Evolutionary conservation across 2,888 invertebrate species (phyloP).

Genomic region (Glyphotaelius pellucidus): DNA sequence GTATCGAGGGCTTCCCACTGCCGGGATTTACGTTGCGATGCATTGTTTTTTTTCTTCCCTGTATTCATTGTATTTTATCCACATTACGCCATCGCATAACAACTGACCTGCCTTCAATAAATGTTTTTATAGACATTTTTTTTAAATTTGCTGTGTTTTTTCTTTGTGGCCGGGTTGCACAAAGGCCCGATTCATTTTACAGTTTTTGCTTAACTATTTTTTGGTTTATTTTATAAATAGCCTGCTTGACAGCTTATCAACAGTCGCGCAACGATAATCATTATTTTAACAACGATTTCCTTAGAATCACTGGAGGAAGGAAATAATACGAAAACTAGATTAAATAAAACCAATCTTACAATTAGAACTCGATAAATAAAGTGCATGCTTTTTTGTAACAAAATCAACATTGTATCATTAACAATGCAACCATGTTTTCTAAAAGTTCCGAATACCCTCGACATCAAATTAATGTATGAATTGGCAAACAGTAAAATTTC

Average conservation of each 20-base stretch:
- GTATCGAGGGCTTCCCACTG: not conserved
- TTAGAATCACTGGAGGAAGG: not conserved
- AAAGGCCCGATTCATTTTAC: conserved; percentile 10
- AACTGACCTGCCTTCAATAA: conserved; percentile 16
- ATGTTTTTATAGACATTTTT: not conserved
- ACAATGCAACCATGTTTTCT: not conserved
- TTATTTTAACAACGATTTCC: not conserved
- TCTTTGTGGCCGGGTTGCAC: not conserved
- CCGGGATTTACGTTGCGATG: not conserved
- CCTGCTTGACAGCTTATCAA: not conserved
- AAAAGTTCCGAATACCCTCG: not conserved
- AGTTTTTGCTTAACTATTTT: not conserved
- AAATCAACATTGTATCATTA: not conserved
- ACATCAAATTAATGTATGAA: not conserved
- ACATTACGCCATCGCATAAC: not conserved
- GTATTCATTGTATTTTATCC: not conserved
- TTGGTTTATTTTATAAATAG: not conserved
- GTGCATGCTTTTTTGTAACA: not conserved
- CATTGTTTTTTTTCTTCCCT: not conserved
- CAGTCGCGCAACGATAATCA: not conserved
- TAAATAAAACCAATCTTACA: not conserved
- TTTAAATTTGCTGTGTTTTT: conserved; percentile 4
- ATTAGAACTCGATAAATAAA: not conserved
- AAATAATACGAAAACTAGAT: not conserved
- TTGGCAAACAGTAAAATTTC: not conserved